Percentiles rank a stretch among this genome's conserved stretches.
Evolutionary conservation across 2,888 invertebrate species (phyloP).

Genomic region (Perithous albicinctus): DNA sequence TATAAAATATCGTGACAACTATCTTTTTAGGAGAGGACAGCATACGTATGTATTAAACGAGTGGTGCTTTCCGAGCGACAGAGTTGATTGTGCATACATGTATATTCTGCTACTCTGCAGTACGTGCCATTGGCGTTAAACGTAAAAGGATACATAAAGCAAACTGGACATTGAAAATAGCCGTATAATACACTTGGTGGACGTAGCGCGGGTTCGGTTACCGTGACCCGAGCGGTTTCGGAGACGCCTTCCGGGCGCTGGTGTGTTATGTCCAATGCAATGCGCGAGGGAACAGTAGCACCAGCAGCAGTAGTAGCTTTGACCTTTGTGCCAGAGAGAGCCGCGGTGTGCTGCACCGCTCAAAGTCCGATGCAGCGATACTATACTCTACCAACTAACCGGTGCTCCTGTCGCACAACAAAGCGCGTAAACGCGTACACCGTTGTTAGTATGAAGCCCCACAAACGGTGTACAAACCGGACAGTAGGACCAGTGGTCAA

Average conservation of each 20-base stretch:
- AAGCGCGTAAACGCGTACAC: slow-evolving; percentile 69
- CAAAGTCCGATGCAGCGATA: slow-evolving; percentile 79
- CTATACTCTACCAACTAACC: slow-evolving; percentile 75
- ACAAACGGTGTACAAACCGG: slow-evolving; percentile 33
- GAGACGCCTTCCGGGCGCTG: slow-evolving; percentile 66
- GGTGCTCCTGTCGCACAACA: slow-evolving; percentile 77
- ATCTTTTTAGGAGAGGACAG: too few relatives aligned
- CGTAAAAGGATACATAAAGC: slow-evolving; percentile 67
- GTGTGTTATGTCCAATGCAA: slow-evolving; percentile 58
- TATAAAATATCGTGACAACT: too few relatives aligned
- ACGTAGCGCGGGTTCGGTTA: slow-evolving; percentile 58
- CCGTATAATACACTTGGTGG: slow-evolving; percentile 70
- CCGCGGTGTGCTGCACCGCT: slow-evolving; percentile 64
- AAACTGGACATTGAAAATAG: slow-evolving; percentile 72
- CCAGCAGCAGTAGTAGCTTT: slow-evolving; percentile 72
- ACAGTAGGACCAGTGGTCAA: slow-evolving; percentile 30
- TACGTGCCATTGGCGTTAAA: slow-evolving; percentile 65
- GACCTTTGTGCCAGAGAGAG: slow-evolving; percentile 78
- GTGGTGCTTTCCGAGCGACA: slow-evolving; percentile 33
- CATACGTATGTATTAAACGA: not conserved
- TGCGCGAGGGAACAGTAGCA: slow-evolving; percentile 41
- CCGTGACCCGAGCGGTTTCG: slow-evolving; percentile 51
- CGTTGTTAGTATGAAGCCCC: slow-evolving; percentile 36
- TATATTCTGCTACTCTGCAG: slow-evolving; percentile 21
- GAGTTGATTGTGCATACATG: slow-evolving; percentile 55